Evolutionary conservation across 1,140 invertebrate genomes (phyloP).

Genomic region (Drosophila orena): DNA sequence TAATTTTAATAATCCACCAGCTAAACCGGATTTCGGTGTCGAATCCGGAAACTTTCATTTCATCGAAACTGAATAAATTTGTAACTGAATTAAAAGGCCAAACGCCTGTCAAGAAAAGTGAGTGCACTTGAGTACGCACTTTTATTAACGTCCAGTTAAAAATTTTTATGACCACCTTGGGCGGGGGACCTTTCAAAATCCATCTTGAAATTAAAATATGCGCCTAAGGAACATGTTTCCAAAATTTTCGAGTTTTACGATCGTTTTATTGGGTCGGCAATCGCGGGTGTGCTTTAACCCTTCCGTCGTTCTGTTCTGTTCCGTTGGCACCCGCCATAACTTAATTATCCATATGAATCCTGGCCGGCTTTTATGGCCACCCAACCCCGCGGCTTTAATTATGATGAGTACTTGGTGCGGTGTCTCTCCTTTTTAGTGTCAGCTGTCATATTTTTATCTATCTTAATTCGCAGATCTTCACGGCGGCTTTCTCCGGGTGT

Average conservation of each 20-base stretch:
- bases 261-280: constrained; percentile 61
- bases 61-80: neutral
- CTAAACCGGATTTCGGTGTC: neutral
- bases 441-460: constrained; percentile 80
- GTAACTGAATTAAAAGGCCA: constrained; percentile 1
- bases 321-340: constrained; percentile 58
- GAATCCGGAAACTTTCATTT: neutral
- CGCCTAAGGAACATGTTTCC: constrained; percentile 34
- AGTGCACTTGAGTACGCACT: constrained; percentile 4
- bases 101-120: constrained; percentile 11
- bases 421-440: constrained; percentile 33
- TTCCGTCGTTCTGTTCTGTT: constrained; percentile 47
- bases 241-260: constrained; percentile 55
- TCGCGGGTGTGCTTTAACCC: constrained; percentile 25
- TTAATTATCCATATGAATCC: constrained; percentile 83
- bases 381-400: constrained; percentile 60
- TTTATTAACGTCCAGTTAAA: constrained; percentile 23
- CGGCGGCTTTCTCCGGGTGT: constrained; percentile 47
- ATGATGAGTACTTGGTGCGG: constrained; percentile 66
- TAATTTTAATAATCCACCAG: too few species aligned
- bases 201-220: constrained; percentile 52
- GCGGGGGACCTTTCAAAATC: neutral
- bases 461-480: constrained; percentile 73
- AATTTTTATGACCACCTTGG: constrained; percentile 32
- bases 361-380: constrained; percentile 66